Evolutionary conservation across 2,888 invertebrate genomes (phyloP).

Genomic region (Drosophila ustulata): DNA sequence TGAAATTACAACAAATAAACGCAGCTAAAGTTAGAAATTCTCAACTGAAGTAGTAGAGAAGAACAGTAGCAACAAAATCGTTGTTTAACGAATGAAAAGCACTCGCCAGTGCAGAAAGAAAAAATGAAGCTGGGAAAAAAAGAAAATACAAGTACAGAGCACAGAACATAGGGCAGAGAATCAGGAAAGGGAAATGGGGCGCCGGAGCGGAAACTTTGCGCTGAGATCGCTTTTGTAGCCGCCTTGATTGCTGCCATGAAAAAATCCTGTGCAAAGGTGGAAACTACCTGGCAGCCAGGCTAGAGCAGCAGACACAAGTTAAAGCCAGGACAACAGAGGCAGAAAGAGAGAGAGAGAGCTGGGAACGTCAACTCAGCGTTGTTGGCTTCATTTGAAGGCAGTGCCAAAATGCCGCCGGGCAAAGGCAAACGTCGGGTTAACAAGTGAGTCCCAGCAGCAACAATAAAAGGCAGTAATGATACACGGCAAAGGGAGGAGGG

Average conservation of each 20-base stretch:
- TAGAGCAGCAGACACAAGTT: slow-evolving; percentile 5
- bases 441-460: slow-evolving; percentile 61
- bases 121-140: slow-evolving; percentile 8
- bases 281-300: slow-evolving; percentile 40
- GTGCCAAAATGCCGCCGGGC: slow-evolving; percentile 69
- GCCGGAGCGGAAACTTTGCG: slow-evolving; percentile 61
- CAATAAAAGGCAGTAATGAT: slow-evolving; percentile 64
- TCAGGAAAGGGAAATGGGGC: slow-evolving; percentile 56
- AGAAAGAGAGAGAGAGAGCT: neutral
- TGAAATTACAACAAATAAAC: slow-evolving; percentile 67
- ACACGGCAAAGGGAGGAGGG: neutral
- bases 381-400: slow-evolving; percentile 66
- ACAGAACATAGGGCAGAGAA: neutral
- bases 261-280: slow-evolving; percentile 31
- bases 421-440: slow-evolving; percentile 67
- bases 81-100: slow-evolving; percentile 18
- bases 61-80: slow-evolving; percentile 2
- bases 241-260: slow-evolving; percentile 73
- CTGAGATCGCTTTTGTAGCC: slow-evolving; percentile 65
- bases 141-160: slow-evolving; percentile 1
- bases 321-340: neutral
- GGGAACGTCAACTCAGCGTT: slow-evolving; percentile 27
- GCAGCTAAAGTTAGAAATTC: slow-evolving; percentile 48
- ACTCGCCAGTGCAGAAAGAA: slow-evolving; percentile 8
- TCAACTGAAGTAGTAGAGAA: slow-evolving; percentile 20